Percentiles rank a stretch among this genome's conserved stretches.
These are phyloP conservation scores for Ephydatia muelleri DNA, from an alignment of 37 sponge, comb jelly and placozoan genomes.

Conservation along the genomic window DNA sequence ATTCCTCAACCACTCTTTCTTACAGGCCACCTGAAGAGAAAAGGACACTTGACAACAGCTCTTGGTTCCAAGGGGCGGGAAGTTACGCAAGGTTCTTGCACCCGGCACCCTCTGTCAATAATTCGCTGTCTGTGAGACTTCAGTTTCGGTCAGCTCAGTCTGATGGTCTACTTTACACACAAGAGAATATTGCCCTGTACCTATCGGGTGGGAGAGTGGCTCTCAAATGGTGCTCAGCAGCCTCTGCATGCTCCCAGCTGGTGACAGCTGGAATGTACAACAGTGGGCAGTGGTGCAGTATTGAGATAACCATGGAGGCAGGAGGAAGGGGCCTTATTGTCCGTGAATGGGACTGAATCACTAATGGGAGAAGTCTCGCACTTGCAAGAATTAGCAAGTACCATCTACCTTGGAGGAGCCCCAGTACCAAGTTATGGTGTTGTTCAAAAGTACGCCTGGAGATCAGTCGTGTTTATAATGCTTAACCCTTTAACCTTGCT, in stretches of 20 bases:
- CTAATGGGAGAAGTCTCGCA: not conserved
- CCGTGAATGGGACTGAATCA: conserved; percentile 3
- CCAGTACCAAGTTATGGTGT: not conserved
- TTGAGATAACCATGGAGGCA: not conserved
- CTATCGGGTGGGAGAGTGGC: not conserved
- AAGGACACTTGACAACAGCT: conserved; percentile 44
- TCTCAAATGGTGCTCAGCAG: not conserved
- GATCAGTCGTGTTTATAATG: not conserved
- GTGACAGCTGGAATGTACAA: not conserved
- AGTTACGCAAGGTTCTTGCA: conserved; percentile 13
- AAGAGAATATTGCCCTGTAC: not conserved
- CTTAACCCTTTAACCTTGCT: not conserved
- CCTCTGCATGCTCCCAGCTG: no score
- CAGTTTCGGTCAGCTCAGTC: conserved; percentile 37
- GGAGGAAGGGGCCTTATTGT: not conserved
- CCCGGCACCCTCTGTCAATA: not conserved
- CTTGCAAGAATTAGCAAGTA: not conserved
- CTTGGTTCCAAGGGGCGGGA: conserved; percentile 58
- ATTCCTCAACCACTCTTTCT: not conserved
- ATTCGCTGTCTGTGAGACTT: not conserved
- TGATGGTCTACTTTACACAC: conserved; percentile 5
- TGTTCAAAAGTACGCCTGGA: not conserved
- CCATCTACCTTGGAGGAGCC: conserved; percentile 34
- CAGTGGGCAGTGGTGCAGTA: conserved; percentile 11
- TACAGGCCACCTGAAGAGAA: conserved; percentile 54